Conservation (phyloP, 2,797 vertebrate genomes). For the Alauda arvensis region DNA sequence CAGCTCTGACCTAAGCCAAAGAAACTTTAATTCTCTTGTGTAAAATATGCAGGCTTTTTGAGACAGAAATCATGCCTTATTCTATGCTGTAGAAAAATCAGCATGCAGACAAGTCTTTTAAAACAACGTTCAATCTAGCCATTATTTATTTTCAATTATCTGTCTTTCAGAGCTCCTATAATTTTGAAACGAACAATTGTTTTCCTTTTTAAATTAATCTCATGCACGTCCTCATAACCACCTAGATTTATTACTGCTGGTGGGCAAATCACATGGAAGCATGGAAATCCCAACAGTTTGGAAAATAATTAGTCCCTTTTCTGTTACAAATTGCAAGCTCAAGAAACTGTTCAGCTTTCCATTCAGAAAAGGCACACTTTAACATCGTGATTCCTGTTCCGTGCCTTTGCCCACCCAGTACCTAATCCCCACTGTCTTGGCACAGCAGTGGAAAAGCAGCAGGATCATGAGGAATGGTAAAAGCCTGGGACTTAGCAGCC, state of each 20-base stretch:
- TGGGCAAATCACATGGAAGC: neutral
- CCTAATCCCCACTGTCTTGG: constrained; percentile 13
- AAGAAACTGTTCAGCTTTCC: constrained; percentile 4
- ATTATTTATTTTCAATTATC: constrained; percentile 13
- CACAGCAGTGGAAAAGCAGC: constrained; percentile 7
- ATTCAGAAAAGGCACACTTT: constrained; percentile 11
- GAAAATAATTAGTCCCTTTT: neutral
- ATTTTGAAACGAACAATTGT: neutral
- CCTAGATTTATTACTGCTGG: neutral
- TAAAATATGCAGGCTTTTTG: neutral
- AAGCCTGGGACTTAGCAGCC: constrained; percentile 35
- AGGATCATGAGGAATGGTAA: neutral
- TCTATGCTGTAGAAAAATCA: neutral
- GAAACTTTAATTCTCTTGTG: neutral
- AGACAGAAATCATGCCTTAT: neutral
- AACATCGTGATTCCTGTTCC: neutral
- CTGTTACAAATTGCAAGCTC: constrained; percentile 4
- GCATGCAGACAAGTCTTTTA: neutral
- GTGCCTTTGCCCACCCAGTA: neutral
- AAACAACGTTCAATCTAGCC: neutral
- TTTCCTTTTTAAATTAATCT: constrained; percentile 26
- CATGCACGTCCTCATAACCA: neutral
- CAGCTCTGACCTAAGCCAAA: constrained; percentile 5
- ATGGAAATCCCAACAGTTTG: neutral
- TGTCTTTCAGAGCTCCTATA: neutral